Percentiles rank a stretch among this genome's conserved stretches.
Conservation (phyloP, 1,140 invertebrate genomes). For the Ips typographus region DNA sequence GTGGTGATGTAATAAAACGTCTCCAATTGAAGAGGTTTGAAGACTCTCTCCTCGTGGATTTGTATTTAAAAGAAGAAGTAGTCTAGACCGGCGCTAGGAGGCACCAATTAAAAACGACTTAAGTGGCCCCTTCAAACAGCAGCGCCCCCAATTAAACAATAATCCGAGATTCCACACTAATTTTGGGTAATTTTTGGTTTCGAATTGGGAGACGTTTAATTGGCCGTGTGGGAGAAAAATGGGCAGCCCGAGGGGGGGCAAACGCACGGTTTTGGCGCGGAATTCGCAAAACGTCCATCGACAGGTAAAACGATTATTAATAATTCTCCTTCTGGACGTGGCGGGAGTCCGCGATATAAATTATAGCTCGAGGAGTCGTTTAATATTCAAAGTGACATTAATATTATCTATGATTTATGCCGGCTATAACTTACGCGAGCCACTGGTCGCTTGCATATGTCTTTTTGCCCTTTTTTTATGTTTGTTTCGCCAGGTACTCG, state of each 20-base stretch:
- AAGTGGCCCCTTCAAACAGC: slow-evolving; percentile 17
- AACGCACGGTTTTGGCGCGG: no score
- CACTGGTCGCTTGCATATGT: slow-evolving; percentile 14
- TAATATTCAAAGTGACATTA: slow-evolving; percentile 33
- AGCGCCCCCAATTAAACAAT: slow-evolving; percentile 27
- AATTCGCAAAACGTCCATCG: neutral
- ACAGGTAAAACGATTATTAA: slow-evolving; percentile 1
- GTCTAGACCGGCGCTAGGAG: slow-evolving; percentile 25
- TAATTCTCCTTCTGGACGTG: slow-evolving; percentile 7
- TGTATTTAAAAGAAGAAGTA: neutral
- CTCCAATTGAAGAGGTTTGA: no score
- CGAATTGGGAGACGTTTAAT: slow-evolving; percentile 12
- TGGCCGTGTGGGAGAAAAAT: slow-evolving; percentile 29
- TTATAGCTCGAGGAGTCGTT: slow-evolving; percentile 22
- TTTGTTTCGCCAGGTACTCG: no score
- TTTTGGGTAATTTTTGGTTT: slow-evolving; percentile 16
- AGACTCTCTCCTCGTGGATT: no score
- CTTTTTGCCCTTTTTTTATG: slow-evolving; percentile 13
- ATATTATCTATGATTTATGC: slow-evolving; percentile 28
- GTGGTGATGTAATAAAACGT: no score
- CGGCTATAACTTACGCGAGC: slow-evolving; percentile 17
- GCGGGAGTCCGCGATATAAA: slow-evolving; percentile 23
- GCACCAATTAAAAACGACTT: slow-evolving; percentile 25
- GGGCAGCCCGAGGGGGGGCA: slow-evolving; percentile 1
- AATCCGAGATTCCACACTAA: slow-evolving; percentile 22